Evolutionary conservation across 2,888 invertebrate species (phyloP).

Genomic region (Ichneumoninae sp.): DNA sequence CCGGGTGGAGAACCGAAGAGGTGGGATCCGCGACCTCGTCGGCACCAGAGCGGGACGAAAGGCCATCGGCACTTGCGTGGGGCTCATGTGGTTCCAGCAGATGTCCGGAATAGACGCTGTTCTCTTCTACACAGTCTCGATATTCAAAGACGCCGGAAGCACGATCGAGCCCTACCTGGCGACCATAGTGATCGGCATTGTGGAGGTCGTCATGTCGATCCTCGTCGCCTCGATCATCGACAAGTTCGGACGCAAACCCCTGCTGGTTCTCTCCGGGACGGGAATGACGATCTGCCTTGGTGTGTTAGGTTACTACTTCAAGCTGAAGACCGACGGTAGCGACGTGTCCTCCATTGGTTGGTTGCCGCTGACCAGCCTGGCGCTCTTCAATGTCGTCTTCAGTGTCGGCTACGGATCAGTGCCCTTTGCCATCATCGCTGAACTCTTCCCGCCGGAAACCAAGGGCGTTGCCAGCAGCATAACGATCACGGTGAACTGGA

Average conservation of each 20-base stretch:
- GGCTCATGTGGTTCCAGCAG: slow-evolving; percentile 86
- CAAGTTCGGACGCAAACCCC: slow-evolving; percentile 85
- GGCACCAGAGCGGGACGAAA: slow-evolving; percentile 80
- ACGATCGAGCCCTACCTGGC: slow-evolving; percentile 82
- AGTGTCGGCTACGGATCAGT: slow-evolving; percentile 85
- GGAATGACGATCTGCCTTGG: slow-evolving; percentile 81
- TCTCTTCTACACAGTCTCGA: slow-evolving; percentile 83
- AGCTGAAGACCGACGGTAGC: slow-evolving; percentile 73
- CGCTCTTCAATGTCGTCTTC: slow-evolving; percentile 83
- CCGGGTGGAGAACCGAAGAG: slow-evolving; percentile 74
- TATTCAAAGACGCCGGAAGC: slow-evolving; percentile 83
- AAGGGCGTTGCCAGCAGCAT: slow-evolving; percentile 82
- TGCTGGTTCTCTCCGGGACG: slow-evolving; percentile 85
- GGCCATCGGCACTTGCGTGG: slow-evolving; percentile 84
- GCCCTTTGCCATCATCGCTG: slow-evolving; percentile 85
- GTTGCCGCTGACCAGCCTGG: slow-evolving; percentile 83
- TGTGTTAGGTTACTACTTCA: slow-evolving; percentile 81
- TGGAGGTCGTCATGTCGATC: slow-evolving; percentile 84
- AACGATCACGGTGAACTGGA: slow-evolving; percentile 84
- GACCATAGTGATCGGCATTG: slow-evolving; percentile 85
- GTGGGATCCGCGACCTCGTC: slow-evolving; percentile 77
- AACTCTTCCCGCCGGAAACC: slow-evolving; percentile 84
- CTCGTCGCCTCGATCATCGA: slow-evolving; percentile 84
- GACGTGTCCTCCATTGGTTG: slow-evolving; percentile 79
- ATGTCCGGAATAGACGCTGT: slow-evolving; percentile 84